Evolutionary conservation across 1,140 invertebrate genomes (phyloP).

Genomic region (Coboldia fuscipes): DNA sequence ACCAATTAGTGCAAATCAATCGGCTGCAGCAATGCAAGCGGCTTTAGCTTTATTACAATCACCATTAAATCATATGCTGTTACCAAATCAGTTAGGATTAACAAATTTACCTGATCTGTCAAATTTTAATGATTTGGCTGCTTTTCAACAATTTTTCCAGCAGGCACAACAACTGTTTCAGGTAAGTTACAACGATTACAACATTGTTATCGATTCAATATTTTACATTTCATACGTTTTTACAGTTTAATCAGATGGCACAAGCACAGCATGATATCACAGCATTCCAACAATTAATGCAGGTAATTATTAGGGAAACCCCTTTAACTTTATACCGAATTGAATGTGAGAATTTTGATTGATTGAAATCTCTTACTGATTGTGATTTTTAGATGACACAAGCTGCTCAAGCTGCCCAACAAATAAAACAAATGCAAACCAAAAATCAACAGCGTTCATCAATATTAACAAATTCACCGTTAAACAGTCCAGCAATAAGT

Average conservation of each 20-base stretch:
- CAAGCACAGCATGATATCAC: constrained; percentile 5
- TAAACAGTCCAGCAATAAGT: constrained; percentile 28
- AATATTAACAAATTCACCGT: constrained; percentile 24
- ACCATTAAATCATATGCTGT: constrained; percentile 5
- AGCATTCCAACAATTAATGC: constrained; percentile 15
- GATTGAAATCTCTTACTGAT: no score
- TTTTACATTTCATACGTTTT: no score
- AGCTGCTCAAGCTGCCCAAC: constrained; percentile 57
- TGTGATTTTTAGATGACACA: no score
- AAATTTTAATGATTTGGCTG: constrained; percentile 7
- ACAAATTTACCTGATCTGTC: constrained; percentile 6
- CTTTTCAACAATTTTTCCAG: constrained; percentile 19
- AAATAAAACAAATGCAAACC: constrained; percentile 48
- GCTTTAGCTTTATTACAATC: constrained; percentile 7
- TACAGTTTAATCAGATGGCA: no score
- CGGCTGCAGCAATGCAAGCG: background rate
- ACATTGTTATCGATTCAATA: no score
- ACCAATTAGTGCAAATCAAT: background rate
- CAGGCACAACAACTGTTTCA: constrained; percentile 4
- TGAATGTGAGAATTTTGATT: no score
- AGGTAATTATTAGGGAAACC: no score
- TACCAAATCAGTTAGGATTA: constrained; percentile 8
- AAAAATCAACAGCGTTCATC: constrained; percentile 22
- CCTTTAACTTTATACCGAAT: no score
- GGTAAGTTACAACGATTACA: no score